Conservation (phyloP, 2,113 vertebrate species). For the Globicephala melas region DNA sequence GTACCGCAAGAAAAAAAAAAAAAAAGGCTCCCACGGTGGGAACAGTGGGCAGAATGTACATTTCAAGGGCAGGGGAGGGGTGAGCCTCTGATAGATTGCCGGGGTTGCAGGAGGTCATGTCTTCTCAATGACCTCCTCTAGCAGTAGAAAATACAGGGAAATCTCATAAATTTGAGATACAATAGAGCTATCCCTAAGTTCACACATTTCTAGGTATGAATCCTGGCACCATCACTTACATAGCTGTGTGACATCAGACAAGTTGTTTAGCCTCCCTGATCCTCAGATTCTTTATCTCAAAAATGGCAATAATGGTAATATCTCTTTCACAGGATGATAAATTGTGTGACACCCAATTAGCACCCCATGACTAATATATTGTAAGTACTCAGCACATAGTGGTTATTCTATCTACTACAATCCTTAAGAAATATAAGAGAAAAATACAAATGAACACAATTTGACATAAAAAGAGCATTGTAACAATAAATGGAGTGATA, state of each 20-base stretch:
- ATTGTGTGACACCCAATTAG: not conserved
- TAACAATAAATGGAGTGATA: not conserved
- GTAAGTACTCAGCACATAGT: not conserved
- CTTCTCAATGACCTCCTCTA: not conserved
- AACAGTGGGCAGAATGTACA: no score
- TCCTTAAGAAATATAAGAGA: not conserved
- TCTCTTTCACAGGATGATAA: not conserved
- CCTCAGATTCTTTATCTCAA: not conserved
- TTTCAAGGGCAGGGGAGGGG: not conserved
- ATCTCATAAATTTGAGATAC: not conserved
- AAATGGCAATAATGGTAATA: not conserved
- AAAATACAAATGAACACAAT: not conserved
- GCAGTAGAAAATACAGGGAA: not conserved
- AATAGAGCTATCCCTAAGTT: not conserved
- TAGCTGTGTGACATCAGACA: not conserved
- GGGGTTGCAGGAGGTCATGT: accelerated
- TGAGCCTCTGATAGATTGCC: not conserved
- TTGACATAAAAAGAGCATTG: not conserved
- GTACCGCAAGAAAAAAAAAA: no score
- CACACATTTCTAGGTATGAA: not conserved
- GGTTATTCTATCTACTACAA: not conserved
- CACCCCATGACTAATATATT: not conserved
- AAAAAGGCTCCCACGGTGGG: not conserved
- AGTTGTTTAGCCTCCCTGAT: not conserved
- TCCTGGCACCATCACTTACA: not conserved